Base-by-base conservation (phyloP, 2,113 vertebrate species). In the Limanda limanda region DNA sequence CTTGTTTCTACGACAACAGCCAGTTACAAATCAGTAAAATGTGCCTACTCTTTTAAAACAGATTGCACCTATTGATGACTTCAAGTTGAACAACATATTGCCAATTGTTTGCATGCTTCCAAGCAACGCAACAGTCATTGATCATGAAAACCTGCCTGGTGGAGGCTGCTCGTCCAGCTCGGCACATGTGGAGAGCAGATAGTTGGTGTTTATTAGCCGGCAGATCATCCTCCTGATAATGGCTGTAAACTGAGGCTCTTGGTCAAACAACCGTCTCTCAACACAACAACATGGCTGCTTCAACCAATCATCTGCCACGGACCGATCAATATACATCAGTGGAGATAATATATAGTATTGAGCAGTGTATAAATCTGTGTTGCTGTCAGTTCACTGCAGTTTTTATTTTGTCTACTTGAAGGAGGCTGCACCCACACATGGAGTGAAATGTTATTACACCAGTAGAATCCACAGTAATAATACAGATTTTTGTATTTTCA, bases 321-420 rank as follows among this genome's bases (percentile, higher is more conserved):
- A 37, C 52, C 35, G 81, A 88, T 92, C 87, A 86, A 88, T 92
- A 88, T 59, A 79, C 77, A 89, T 88, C 88, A 90, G 78, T 48
- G 23, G 42, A 67, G 71, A 85, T 83, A 85, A 86, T 85, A 90
- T 90, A 92, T 66, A 21, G 71, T 85, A 83, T 78, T 8, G 74
- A 89, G 54, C 74, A 81, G 67, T 25, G 73, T 83, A 83, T 85
- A 86, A 85, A 88, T 92, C 74, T 73, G 62, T 78, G 81, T 74
- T 84, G 66, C 14, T 83, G 84, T 88, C 86, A 72, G 71, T 82
- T 87, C 45, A 40, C 61, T 70, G 77, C 45, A 42, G 59, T 78
- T 91, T 89, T 84, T 78, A 71, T 87, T 80, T 85, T 68, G 66
- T 74, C 78, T 74, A 12, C 45, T 51, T 79, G 60, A 79, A 72